These are phyloP conservation scores for Syrmaticus mikado DNA, from an alignment of 2,113 vertebrate species.

Conservation along the genomic window DNA sequence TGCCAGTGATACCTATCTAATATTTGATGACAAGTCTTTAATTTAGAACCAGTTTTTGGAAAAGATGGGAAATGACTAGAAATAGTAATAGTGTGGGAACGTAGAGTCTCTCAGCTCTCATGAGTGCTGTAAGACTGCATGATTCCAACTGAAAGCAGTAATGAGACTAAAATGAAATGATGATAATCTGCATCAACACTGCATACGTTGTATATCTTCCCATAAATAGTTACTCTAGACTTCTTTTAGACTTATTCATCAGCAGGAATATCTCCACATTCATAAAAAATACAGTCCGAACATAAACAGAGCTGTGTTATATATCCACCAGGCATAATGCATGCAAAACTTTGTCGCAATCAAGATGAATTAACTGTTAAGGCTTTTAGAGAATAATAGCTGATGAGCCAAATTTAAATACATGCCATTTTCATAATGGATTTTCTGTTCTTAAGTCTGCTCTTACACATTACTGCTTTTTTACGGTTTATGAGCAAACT, in stretches of 20 bases:
- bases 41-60: conserved; percentile 7
- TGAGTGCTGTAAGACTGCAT: not conserved
- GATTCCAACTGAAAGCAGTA: conserved; percentile 17
- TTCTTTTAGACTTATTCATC: conserved; percentile 39
- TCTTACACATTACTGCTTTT: conserved; percentile 30
- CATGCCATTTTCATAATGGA: conserved; percentile 30
- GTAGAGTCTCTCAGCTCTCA: not conserved
- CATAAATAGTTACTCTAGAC: conserved; percentile 46
- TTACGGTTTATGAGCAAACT: conserved; percentile 61
- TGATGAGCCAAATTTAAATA: conserved; percentile 50
- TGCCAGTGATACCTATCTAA: not conserved
- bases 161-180: conserved; percentile 28
- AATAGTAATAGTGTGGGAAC: not conserved
- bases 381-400: conserved; percentile 37
- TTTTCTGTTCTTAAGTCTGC: conserved; percentile 2
- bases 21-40: conserved; percentile 4
- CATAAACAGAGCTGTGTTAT: not conserved
- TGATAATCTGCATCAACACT: not conserved
- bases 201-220: conserved; percentile 33
- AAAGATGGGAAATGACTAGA: not conserved
- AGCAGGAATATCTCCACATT: conserved; percentile 1
- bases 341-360: not conserved
- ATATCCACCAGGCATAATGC: not conserved
- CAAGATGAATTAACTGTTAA: conserved; percentile 27
- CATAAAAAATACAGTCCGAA: not conserved